A percentile compares a stretch with the other conserved stretches of the same genome.
Conservation (phyloP, 2,888 invertebrate species). For the Caprella mutica region DNA sequence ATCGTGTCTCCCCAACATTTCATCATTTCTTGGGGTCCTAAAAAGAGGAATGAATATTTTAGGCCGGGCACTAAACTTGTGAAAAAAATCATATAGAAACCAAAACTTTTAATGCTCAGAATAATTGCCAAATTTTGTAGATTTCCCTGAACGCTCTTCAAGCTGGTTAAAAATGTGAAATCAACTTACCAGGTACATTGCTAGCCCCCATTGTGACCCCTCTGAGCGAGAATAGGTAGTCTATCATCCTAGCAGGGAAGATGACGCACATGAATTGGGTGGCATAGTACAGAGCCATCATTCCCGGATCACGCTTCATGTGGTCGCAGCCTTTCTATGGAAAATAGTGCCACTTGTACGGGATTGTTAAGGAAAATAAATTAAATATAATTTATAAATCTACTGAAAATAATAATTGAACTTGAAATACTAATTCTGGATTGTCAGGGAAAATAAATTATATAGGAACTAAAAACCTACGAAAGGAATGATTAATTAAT, state of each 20-base stretch:
- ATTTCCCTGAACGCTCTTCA: neutral
- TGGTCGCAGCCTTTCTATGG: slow-evolving; percentile 11
- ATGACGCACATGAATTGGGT: slow-evolving; percentile 9
- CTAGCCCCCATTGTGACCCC: slow-evolving; percentile 24
- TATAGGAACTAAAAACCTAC: too few relatives aligned
- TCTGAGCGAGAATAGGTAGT: slow-evolving; percentile 7
- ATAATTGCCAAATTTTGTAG: too few relatives aligned
- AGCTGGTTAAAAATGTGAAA: neutral
- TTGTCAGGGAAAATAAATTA: too few relatives aligned
- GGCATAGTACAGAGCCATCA: slow-evolving; percentile 12
- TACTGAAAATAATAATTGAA: too few relatives aligned
- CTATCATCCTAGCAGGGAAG: slow-evolving; percentile 15
- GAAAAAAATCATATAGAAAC: neutral
- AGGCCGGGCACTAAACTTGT: neutral
- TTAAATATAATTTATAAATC: too few relatives aligned
- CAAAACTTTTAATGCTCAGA: neutral
- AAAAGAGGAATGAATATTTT: neutral
- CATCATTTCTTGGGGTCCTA: slow-evolving; percentile 22
- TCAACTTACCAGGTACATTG: slow-evolving; percentile 23
- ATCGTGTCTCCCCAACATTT: slow-evolving; percentile 23
- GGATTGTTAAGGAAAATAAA: too few relatives aligned
- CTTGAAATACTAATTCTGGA: too few relatives aligned
- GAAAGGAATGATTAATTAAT: too few relatives aligned
- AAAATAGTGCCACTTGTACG: too few relatives aligned
- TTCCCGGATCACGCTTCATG: slow-evolving; percentile 22